These are phyloP conservation scores for Sparidentex hasta DNA, from an alignment of 2,797 vertebrate genomes.

Conservation along the genomic window DNA sequence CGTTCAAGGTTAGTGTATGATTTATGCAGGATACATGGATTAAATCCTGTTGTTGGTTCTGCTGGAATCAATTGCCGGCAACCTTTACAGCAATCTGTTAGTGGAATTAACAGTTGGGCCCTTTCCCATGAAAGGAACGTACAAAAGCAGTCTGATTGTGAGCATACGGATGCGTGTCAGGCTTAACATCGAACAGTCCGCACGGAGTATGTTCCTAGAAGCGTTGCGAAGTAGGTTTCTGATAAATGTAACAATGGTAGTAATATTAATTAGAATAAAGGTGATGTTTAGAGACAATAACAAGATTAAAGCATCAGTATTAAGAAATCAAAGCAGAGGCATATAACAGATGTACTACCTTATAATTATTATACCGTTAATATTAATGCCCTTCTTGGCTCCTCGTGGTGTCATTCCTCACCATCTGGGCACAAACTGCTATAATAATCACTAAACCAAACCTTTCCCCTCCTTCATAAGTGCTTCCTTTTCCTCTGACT, in stretches of 20 bases:
- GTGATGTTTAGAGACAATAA: no score
- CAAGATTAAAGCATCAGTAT: no score
- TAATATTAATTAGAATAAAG: no score
- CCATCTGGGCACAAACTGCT: background rate
- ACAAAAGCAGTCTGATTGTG: constrained; percentile 26
- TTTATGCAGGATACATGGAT: constrained; percentile 64
- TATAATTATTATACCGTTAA: background rate
- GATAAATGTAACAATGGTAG: no score
- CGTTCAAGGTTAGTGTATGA: constrained; percentile 76
- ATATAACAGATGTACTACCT: no score
- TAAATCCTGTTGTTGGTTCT: constrained; percentile 50
- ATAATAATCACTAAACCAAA: background rate
- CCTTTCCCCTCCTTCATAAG: background rate
- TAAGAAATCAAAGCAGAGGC: no score
- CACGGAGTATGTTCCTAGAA: constrained; percentile 24
- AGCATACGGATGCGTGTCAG: constrained; percentile 16
- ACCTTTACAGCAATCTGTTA: constrained; percentile 62
- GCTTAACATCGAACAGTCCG: constrained; percentile 3
- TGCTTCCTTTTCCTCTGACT: constrained; percentile 1
- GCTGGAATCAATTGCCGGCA: constrained; percentile 55
- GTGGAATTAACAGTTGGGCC: constrained; percentile 43
- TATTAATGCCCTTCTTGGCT: background rate
- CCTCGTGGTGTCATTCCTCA: background rate
- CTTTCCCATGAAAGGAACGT: constrained; percentile 24
- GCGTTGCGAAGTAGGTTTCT: background rate